Percentiles rank a stretch among this genome's conserved stretches.
Conservation (phyloP, 2,888 invertebrate species). For the Strigamia crassipes region DNA sequence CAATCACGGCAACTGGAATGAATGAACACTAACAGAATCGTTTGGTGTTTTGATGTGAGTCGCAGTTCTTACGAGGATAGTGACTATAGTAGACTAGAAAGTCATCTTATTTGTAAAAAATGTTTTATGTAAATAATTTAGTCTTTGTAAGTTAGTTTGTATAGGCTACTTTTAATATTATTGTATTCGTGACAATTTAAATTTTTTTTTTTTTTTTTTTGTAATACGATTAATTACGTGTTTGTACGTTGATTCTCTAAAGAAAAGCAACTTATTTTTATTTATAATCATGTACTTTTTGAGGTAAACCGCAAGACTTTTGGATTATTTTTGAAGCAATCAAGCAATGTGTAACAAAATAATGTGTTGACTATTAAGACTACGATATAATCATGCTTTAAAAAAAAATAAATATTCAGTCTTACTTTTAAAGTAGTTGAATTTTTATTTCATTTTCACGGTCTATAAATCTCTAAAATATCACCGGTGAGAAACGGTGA, state of each 20-base stretch:
- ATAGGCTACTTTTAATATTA: not conserved
- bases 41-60: not conserved
- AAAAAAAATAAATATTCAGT: constrained; percentile 25
- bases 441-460: not conserved
- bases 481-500: too few relatives aligned
- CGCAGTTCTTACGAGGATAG: not conserved
- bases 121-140: not conserved
- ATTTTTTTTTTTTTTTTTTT: too few relatives aligned
- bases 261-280: not conserved
- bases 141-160: not conserved
- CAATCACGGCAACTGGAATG: not conserved
- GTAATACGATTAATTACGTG: not conserved
- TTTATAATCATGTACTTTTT: not conserved
- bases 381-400: not conserved
- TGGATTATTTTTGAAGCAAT: not conserved
- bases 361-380: constrained; percentile 12
- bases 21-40: not conserved
- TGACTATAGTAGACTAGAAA: not conserved
- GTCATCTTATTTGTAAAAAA: not conserved
- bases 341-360: constrained; percentile 7
- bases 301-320: not conserved
- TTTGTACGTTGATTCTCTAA: not conserved
- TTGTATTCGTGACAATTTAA: not conserved
- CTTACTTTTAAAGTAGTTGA: not conserved
- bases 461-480: too few relatives aligned